phyloP scores from a whole-genome alignment of 2,113 vertebrate species.

The Psittacula cyanocephala region DNA sequence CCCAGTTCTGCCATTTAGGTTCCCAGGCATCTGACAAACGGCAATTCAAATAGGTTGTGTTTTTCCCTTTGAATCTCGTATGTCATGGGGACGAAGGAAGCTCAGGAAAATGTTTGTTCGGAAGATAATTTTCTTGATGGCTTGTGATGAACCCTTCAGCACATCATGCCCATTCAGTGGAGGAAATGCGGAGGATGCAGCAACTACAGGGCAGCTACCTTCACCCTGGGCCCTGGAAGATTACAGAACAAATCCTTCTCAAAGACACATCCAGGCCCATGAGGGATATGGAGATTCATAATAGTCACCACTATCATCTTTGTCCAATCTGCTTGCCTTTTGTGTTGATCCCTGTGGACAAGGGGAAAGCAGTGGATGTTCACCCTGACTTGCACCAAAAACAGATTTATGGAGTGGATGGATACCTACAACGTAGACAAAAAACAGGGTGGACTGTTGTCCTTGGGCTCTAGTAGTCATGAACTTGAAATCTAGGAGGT shows the following conservation, averaged over 20 bases:
- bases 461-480: not conserved
- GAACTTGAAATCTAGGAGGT: accelerated
- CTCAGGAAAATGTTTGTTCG: not conserved
- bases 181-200: not conserved
- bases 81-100: not conserved
- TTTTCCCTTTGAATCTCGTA: not conserved
- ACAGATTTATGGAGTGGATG: not conserved
- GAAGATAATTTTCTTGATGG: not conserved
- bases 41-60: not conserved
- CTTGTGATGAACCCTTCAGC: not conserved
- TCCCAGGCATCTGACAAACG: not conserved
- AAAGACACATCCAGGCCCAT: not conserved
- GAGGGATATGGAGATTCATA: not conserved
- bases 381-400: not conserved
- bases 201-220: not conserved
- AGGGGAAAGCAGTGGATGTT: not conserved
- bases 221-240: not conserved
- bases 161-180: accelerated
- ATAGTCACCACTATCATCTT: accelerated
- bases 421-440: not conserved
- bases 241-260: not conserved
- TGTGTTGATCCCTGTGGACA: not conserved
- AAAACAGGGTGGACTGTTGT: not conserved
- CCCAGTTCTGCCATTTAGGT: not conserved
- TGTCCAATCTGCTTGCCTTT: not conserved